Evolutionary conservation across 2,888 invertebrate species (phyloP).

Genomic region (Diaprepes abbreviatus): DNA sequence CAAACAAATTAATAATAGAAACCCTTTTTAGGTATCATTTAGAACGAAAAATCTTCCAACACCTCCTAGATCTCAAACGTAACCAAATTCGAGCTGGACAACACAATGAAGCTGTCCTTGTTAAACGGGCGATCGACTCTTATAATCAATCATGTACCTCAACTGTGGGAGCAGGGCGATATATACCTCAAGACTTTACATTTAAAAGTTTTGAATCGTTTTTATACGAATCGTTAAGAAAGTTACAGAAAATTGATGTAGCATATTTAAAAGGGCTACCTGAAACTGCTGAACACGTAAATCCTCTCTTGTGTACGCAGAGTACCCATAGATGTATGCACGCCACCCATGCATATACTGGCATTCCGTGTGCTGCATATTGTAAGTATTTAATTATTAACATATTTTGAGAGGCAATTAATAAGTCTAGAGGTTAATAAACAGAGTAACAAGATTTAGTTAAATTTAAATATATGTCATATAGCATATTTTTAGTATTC

Average conservation of each 20-base stretch:
- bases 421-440: too few species aligned
- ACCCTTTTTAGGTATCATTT: conserved; percentile 82
- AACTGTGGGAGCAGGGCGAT: conserved; percentile 70
- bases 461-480: too few species aligned
- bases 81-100: conserved; percentile 92
- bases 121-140: conserved; percentile 88
- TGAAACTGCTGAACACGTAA: conserved; percentile 61
- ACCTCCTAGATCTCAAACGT: conserved; percentile 90
- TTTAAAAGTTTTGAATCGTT: conserved; percentile 89
- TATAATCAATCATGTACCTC: conserved; percentile 81
- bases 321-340: conserved; percentile 92
- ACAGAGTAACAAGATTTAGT: too few species aligned
- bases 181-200: conserved; percentile 76
- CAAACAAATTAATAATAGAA: too few species aligned
- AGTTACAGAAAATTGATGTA: conserved; percentile 80
- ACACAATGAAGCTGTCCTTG: conserved; percentile 88
- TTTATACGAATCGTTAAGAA: conserved; percentile 87
- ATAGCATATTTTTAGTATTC: too few species aligned
- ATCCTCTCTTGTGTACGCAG: conserved; percentile 86
- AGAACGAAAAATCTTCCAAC: conserved; percentile 93
- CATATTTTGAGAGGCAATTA: too few species aligned
- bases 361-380: conserved; percentile 89
- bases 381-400: conserved; percentile 76
- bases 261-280: conserved; percentile 71
- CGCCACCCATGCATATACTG: conserved; percentile 92